Evolutionary conservation across 1,140 invertebrate genomes (phyloP), one percentile per base, ranked within the genome.

Genomic region (Eueides isabella): DNA sequence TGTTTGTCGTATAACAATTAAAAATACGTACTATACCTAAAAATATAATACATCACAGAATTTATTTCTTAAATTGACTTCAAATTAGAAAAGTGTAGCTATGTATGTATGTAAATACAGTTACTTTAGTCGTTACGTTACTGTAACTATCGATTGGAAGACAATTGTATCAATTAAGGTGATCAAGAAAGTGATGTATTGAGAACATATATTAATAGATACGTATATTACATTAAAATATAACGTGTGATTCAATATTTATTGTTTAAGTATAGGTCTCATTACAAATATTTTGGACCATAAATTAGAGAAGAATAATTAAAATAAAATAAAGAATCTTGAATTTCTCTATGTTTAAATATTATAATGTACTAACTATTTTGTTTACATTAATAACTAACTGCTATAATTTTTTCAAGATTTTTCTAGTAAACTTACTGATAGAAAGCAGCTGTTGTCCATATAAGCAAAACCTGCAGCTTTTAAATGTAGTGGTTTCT

Each of bases 391-490:
- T 19, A 48, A 23, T 5, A 11, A 4, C 12, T 41, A 48, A 19
- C 7, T 9, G 5, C 41, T 11, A 48, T 23, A 19, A 7, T 48
- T 48, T 48, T 48, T 48, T 2, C 0, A 9, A n/a, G n/a, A n/a
- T n/a, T 55, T 55, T 12, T 5, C 0, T 26, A 55, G 9, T n/a
- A 48, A 48, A 74, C 79, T 80, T 79, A 92, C 90, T 29, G 88
- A 76, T 61, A 92, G 73, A 75, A 92, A 92, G 72, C 91, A 92
- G 26, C 79, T 79, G 72, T 89, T 92, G 76, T 91, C 85, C 87
- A 92, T 90, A 61, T 85, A 78, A 35, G 89, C 83, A 66, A 91
- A 92, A 0, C 91, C 89, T 3, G 88, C 91, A 6, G 91, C 89
- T 1, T 82, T 83, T 3, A 92, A 80, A 1, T 81, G 78, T 1